These are phyloP conservation scores for Chaetophractus vellerosus DNA, from an alignment of 2,797 vertebrate species.

Conservation along the genomic window DNA sequence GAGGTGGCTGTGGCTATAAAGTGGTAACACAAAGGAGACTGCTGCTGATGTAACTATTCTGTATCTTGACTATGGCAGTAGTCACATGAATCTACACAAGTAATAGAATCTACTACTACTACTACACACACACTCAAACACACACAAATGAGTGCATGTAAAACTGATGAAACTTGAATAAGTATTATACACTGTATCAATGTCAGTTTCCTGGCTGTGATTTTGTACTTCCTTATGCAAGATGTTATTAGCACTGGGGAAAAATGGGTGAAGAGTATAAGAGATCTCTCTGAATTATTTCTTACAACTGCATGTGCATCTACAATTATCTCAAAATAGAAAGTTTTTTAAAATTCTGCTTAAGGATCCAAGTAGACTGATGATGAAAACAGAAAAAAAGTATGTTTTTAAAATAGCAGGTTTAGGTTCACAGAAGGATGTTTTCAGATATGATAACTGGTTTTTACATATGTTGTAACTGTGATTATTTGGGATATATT, in stretches of 20 bases:
- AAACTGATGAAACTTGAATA: slow-evolving; percentile 44
- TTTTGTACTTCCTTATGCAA: not conserved
- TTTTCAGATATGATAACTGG: not conserved
- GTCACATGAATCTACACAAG: not conserved
- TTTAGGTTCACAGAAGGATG: not conserved
- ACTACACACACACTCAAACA: not conserved
- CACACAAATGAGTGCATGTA: not conserved
- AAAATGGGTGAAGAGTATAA: not conserved
- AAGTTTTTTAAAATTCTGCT: not conserved
- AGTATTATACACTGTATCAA: not conserved
- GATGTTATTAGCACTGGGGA: not conserved
- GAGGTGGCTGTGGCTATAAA: not conserved
- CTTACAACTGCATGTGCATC: not conserved
- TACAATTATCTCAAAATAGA: slow-evolving; percentile 41
- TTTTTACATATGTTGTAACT: not conserved
- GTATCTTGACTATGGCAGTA: not conserved
- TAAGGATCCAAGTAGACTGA: not conserved
- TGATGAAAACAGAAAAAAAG: not conserved
- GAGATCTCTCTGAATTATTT: not conserved
- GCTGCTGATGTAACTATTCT: not conserved
- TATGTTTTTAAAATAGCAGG: not conserved
- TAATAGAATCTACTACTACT: not conserved
- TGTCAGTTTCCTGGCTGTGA: not conserved
- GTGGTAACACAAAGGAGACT: not conserved
- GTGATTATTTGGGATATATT: not conserved